phyloP scores from a whole-genome alignment of 2,113 vertebrate genomes.

The Otocyon megalotis region DNA sequence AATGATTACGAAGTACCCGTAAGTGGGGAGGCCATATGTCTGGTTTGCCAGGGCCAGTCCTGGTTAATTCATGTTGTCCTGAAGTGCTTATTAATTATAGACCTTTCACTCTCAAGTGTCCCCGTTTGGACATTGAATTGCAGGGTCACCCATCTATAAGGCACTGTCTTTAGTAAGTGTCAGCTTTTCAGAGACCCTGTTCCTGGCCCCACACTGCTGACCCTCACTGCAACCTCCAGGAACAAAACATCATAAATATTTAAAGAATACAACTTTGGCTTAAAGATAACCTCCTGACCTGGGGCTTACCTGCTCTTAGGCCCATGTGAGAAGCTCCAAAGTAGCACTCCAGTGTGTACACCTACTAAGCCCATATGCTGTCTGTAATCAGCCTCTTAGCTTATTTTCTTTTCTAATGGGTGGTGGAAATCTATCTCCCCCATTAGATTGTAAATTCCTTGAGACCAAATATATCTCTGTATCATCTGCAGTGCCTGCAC shows the following conservation, averaged over 20 bases:
- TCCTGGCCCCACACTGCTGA: not conserved
- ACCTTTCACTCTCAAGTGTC: not conserved
- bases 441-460: not conserved
- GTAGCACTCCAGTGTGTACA: not conserved
- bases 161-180: not conserved
- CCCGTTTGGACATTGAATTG: not conserved
- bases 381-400: no score
- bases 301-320: not conserved
- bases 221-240: not conserved
- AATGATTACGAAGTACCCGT: not conserved
- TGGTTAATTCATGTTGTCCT: not conserved
- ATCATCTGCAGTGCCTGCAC: not conserved
- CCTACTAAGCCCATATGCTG: not conserved
- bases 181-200: constrained; percentile 2
- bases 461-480: not conserved
- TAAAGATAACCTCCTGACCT: not conserved
- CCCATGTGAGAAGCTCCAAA: not conserved
- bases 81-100: not conserved
- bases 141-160: not conserved
- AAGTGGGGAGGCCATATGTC: not conserved
- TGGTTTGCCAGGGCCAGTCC: not conserved
- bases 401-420: not conserved
- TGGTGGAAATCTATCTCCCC: not conserved
- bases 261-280: not conserved
- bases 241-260: not conserved